phyloP scores from a whole-genome alignment of 2,797 vertebrate species.

The Gambelia wislizenii region DNA sequence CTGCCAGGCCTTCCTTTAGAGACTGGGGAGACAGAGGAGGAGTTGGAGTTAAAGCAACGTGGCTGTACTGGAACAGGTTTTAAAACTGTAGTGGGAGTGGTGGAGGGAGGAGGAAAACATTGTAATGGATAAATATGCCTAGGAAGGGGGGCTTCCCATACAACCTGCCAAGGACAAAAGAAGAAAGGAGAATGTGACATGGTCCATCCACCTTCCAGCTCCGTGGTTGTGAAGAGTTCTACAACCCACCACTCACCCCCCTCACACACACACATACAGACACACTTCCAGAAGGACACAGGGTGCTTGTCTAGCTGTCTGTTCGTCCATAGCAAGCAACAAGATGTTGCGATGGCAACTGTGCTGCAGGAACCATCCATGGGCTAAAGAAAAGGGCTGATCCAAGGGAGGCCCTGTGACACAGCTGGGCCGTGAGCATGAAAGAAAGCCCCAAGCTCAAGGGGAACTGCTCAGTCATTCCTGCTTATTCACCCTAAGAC shows the following conservation, averaged over 20 bases:
- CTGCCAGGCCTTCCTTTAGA: constrained; percentile 82
- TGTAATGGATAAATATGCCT: accelerated
- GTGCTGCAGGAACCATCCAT: not conserved
- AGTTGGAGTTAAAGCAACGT: constrained; percentile 29
- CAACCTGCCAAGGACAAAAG: too few relatives aligned
- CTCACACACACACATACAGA: too few relatives aligned
- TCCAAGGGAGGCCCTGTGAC: not conserved
- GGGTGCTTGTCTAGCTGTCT: not conserved
- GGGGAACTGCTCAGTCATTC: not conserved
- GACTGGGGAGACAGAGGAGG: constrained; percentile 73
- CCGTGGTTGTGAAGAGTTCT: too few relatives aligned
- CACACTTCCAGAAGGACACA: not conserved
- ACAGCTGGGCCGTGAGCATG: too few relatives aligned
- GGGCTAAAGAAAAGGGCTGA: not conserved
- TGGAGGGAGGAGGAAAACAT: too few relatives aligned
- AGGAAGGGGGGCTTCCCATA: not conserved
- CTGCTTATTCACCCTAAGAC: not conserved
- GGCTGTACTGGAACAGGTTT: too few relatives aligned
- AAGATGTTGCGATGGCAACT: too few relatives aligned
- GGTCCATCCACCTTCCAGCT: too few relatives aligned
- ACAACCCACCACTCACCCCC: too few relatives aligned
- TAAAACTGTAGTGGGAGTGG: too few relatives aligned
- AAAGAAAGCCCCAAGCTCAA: not conserved
- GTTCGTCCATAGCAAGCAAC: not conserved
- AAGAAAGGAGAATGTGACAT: too few relatives aligned